Evolutionary conservation across 2,113 vertebrate species (phyloP).

Genomic region (Triplophysa tibetana): DNA sequence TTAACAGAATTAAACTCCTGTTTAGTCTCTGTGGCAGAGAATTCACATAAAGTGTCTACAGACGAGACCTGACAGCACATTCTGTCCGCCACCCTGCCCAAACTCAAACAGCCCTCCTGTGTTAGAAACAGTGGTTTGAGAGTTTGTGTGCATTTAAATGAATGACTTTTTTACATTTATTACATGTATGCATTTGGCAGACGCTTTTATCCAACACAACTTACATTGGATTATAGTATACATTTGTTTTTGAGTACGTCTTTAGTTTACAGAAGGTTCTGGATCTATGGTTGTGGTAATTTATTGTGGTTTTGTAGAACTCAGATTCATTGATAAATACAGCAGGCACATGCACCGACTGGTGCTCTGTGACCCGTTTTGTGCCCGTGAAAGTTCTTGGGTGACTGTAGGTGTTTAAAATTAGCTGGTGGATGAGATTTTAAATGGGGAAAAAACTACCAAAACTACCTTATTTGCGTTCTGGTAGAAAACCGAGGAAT

Average conservation of each 20-base stretch:
- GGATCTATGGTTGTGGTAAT: conserved; percentile 19
- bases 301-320: background rate
- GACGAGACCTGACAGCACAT: conserved; percentile 47
- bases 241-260: too few relatives aligned
- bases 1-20: conserved; percentile 66
- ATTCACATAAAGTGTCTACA: conserved; percentile 35
- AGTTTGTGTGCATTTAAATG: conserved; percentile 28
- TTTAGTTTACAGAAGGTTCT: conserved; percentile 4
- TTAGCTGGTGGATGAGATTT: too few relatives aligned
- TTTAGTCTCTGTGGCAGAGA: conserved; percentile 52
- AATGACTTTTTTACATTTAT: background rate
- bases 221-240: too few relatives aligned
- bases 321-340: background rate
- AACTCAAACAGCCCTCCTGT: conserved; percentile 30
- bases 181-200: too few relatives aligned
- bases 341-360: background rate
- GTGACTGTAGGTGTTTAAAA: too few relatives aligned
- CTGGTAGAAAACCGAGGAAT: too few relatives aligned
- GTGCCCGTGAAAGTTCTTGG: too few relatives aligned
- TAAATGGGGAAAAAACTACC: too few relatives aligned
- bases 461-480: too few relatives aligned
- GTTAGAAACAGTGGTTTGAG: conserved; percentile 12
- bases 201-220: too few relatives aligned
- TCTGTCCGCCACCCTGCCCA: conserved; percentile 41
- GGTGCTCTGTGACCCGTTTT: too few relatives aligned